A percentile compares a stretch with the other conserved stretches of the same genome.
phyloP scores from a whole-genome alignment of 37 sponge, comb jelly and placozoan species.

The Amphimedon queenslandica region DNA sequence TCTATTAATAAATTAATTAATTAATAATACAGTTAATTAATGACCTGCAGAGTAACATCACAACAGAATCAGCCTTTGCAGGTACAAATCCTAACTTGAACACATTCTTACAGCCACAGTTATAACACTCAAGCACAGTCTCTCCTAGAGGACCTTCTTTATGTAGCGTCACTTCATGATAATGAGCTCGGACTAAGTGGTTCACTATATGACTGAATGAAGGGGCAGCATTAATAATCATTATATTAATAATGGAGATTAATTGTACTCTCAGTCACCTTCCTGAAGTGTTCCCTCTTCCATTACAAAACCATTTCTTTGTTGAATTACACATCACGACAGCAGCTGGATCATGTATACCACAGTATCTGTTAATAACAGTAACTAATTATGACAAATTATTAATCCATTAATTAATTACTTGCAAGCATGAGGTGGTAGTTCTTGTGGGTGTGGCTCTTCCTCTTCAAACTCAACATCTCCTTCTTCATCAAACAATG shows the following conservation, averaged over 20 bases:
- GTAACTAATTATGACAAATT: too few relatives aligned
- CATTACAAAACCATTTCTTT: constrained; percentile 98
- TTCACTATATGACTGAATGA: constrained; percentile 84
- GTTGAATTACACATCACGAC: constrained; percentile 91
- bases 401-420: too few relatives aligned
- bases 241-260: neutral
- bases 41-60: constrained; percentile 87
- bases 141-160: constrained; percentile 94
- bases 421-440: too few relatives aligned
- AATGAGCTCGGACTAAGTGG: constrained; percentile 88
- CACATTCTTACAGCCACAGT: constrained; percentile 93
- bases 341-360: constrained; percentile 95
- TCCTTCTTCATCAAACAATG: too few relatives aligned
- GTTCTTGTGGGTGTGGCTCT: too few relatives aligned
- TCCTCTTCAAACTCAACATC: too few relatives aligned
- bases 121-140: constrained; percentile 96
- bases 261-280: constrained; percentile 29
- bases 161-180: constrained; percentile 94
- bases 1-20: constrained; percentile 11
- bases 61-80: constrained; percentile 97
- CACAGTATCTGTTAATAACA: constrained; percentile 92
- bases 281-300: constrained; percentile 94
- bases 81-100: constrained; percentile 96
- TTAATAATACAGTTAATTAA: neutral
- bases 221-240: neutral